Percentiles rank a stretch among this genome's conserved stretches.
phyloP scores from a whole-genome alignment of 2,113 vertebrate genomes.

The Tetrao urogallus region DNA sequence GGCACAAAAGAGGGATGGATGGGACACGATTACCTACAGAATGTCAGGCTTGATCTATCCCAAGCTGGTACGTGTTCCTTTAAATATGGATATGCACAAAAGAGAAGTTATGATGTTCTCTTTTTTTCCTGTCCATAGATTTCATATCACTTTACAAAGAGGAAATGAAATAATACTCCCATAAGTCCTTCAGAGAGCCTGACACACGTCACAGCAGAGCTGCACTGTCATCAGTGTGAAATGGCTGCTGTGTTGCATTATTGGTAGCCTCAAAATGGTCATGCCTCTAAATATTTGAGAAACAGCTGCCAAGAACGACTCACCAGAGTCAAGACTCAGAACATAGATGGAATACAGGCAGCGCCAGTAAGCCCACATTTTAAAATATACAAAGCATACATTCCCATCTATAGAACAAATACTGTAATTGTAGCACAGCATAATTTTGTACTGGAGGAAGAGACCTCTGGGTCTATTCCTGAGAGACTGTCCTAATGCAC shows the following conservation, averaged over 20 bases:
- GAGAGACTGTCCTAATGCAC: neutral
- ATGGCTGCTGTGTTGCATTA: constrained; percentile 13
- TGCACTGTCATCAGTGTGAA: neutral
- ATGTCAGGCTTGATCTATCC: neutral
- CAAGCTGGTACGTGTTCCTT: neutral
- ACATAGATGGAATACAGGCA: neutral
- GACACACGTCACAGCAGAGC: neutral
- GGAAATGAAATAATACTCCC: neutral
- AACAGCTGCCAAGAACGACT: constrained; percentile 37
- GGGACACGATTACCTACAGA: neutral
- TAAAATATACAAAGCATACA: neutral
- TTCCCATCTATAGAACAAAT: neutral
- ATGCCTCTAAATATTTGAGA: neutral
- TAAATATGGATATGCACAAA: neutral
- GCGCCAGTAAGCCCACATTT: neutral
- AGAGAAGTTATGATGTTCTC: neutral
- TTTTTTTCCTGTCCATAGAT: neutral
- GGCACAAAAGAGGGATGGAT: neutral
- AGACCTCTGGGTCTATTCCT: neutral
- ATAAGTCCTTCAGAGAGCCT: neutral
- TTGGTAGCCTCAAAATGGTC: neutral
- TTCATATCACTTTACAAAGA: neutral
- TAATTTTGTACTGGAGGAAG: neutral
- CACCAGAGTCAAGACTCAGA: neutral
- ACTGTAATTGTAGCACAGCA: neutral